Conservation (phyloP, 2,888 invertebrate species). For the Rhagonycha fulva region DNA sequence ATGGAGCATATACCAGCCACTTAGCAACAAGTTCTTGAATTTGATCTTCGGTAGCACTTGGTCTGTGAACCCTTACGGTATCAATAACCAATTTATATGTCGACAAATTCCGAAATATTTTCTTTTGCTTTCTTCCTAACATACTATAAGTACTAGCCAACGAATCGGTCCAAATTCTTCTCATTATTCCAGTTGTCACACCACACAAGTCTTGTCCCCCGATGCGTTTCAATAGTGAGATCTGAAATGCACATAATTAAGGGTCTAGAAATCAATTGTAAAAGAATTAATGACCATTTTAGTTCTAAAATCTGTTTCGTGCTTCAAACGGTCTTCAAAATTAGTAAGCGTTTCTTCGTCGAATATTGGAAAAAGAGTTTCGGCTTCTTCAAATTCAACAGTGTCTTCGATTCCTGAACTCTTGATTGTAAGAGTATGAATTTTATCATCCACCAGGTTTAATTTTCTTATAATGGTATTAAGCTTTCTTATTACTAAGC, state of each 20-base stretch:
- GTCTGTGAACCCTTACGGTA: not conserved
- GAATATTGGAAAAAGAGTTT: not conserved
- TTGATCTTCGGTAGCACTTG: not conserved
- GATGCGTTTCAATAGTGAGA: not conserved
- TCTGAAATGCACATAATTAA: not conserved
- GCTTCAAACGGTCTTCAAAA: not conserved
- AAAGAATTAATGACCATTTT: not conserved
- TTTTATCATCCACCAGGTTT: not conserved
- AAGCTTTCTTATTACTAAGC: not conserved
- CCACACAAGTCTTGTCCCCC: not conserved
- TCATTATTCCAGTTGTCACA: not conserved
- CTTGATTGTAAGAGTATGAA: not conserved
- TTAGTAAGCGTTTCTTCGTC: not conserved
- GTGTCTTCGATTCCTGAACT: not conserved
- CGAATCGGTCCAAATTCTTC: not conserved
- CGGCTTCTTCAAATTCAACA: not conserved
- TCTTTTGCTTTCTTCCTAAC: not conserved
- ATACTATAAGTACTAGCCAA: not conserved
- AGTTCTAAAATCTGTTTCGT: not conserved
- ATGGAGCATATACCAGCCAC: not conserved
- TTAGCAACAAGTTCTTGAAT: not conserved
- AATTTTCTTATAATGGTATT: not conserved
- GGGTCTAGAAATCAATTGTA: not conserved
- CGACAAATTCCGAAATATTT: not conserved
- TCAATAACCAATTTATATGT: not conserved